Evolutionary conservation across 2,888 invertebrate species (phyloP).

Genomic region (Syrphus vitripennis): DNA sequence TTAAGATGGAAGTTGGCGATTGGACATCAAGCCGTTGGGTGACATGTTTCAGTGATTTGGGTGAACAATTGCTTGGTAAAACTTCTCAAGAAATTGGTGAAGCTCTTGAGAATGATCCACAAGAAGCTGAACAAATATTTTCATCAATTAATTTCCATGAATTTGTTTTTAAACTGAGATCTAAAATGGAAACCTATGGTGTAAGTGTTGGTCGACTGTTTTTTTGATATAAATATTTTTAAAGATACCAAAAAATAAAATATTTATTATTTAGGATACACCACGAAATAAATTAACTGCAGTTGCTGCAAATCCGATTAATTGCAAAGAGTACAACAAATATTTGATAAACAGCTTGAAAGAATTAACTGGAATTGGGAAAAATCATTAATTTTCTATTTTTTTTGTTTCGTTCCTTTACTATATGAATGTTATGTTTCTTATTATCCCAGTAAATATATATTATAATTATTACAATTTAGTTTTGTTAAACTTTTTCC

Average conservation of each 20-base stretch:
- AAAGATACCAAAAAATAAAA: neutral
- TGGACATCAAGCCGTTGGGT: conserved; percentile 94
- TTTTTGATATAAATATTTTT: too few relatives aligned
- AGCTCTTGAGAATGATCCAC: conserved; percentile 86
- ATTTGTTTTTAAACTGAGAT: conserved; percentile 91
- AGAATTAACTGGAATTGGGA: conserved; percentile 83
- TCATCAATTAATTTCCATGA: conserved; percentile 89
- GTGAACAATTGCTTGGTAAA: conserved; percentile 88
- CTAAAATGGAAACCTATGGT: conserved; percentile 95
- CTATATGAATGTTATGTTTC: neutral
- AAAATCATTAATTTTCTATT: conserved; percentile 53
- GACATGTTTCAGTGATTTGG: conserved; percentile 93
- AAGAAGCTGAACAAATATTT: conserved; percentile 86
- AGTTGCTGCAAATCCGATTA: conserved; percentile 86
- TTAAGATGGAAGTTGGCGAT: conserved; percentile 92
- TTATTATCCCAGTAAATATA: neutral
- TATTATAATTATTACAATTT: neutral
- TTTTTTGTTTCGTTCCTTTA: neutral
- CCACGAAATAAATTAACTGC: conserved; percentile 88
- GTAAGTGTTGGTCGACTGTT: conserved; percentile 83
- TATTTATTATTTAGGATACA: conserved; percentile 74
- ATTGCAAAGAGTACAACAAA: conserved; percentile 89
- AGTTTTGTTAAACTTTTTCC: neutral
- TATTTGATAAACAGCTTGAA: conserved; percentile 88
- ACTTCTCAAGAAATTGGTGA: conserved; percentile 90